Evolutionary conservation across 2,888 invertebrate genomes (phyloP).

Genomic region (Melinaea marsaeus): DNA sequence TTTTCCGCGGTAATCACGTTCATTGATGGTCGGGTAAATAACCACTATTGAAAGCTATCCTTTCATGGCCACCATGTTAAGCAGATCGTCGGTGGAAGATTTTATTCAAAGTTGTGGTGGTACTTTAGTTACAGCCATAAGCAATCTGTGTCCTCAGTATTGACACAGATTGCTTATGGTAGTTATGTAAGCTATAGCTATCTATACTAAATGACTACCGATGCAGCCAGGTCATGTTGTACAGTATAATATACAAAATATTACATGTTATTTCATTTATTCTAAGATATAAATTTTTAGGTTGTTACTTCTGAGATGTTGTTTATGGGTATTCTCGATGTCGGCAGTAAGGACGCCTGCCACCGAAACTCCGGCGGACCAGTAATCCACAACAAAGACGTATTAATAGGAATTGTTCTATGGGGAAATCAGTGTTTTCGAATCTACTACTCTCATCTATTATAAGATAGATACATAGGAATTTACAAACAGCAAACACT

Average conservation of each 20-base stretch:
- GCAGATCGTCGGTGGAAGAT: constrained; percentile 20
- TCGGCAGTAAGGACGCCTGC: constrained; percentile 49
- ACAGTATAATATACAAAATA: background rate
- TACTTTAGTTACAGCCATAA: constrained; percentile 35
- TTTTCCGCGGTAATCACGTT: constrained; percentile 43
- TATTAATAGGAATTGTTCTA: constrained; percentile 62
- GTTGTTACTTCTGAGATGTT: constrained; percentile 48
- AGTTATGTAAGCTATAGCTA: too few species aligned
- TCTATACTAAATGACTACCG: too few species aligned
- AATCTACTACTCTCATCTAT: too few species aligned
- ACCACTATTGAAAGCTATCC: constrained; percentile 48
- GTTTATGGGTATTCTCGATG: constrained; percentile 46
- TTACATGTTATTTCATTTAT: background rate
- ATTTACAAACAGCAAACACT: too few species aligned
- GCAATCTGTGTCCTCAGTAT: background rate
- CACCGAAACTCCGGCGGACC: constrained; percentile 53
- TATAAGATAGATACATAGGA: too few species aligned
- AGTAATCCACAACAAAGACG: constrained; percentile 40
- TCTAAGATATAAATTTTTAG: background rate
- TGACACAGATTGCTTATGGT: too few species aligned
- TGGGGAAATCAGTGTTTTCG: constrained; percentile 48
- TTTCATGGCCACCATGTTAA: constrained; percentile 55
- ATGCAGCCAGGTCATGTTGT: too few species aligned
- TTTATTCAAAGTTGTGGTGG: constrained; percentile 20
- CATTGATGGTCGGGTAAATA: constrained; percentile 49